Conservation (phyloP, 2,888 invertebrate genomes). For the Caenorhabditis doughertyi region DNA sequence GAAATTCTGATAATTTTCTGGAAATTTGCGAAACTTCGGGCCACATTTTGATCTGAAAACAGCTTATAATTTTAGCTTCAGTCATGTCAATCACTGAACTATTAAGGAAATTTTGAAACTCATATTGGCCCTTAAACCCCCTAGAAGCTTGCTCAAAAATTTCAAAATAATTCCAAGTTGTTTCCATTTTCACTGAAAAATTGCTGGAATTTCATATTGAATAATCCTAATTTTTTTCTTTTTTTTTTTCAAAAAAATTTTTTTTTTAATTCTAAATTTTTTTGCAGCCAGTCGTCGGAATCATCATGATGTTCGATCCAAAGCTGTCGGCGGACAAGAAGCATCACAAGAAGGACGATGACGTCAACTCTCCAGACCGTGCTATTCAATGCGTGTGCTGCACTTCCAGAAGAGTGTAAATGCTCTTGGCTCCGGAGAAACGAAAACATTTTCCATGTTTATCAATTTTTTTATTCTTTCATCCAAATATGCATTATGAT, state of each 20-base stretch:
- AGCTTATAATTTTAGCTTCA: no score
- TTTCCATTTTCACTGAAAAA: not conserved
- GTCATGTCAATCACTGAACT: no score
- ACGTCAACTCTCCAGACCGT: constrained; percentile 51
- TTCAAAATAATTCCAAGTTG: no score
- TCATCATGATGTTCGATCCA: constrained; percentile 72
- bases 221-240: not conserved
- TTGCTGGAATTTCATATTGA: not conserved
- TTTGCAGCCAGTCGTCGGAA: constrained; percentile 69
- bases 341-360: constrained; percentile 59
- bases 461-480: not conserved
- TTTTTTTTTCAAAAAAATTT: constrained; percentile 1
- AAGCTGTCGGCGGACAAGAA: constrained; percentile 58
- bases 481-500: not conserved
- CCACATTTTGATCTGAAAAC: no score
- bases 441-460: not conserved
- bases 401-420: constrained; percentile 60
- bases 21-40: no score
- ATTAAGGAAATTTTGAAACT: no score
- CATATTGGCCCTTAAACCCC: no score
- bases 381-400: constrained; percentile 70
- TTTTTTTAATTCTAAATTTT: not conserved
- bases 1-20: no score
- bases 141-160: no score
- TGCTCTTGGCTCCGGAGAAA: no score